A percentile compares a stretch with the other conserved stretches of the same genome.
These are phyloP conservation scores for Paralvinella palmiformis DNA, from an alignment of 1,140 invertebrate genomes.

Conservation along the genomic window DNA sequence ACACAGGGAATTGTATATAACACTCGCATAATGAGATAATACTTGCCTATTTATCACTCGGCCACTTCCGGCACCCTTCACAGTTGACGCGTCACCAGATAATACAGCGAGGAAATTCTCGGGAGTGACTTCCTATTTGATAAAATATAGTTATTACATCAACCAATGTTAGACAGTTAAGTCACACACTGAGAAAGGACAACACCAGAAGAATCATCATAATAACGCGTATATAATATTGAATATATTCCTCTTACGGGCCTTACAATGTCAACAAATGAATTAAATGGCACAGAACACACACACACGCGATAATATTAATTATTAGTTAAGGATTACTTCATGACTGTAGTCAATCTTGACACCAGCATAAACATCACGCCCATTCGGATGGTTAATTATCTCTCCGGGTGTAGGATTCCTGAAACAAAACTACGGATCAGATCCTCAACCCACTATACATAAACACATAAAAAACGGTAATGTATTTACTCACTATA, in stretches of 20 bases:
- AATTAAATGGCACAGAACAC: not conserved
- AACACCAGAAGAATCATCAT: not conserved
- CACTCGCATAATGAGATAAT: not conserved
- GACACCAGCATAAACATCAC: slow-evolving; percentile 17
- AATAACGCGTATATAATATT: not conserved
- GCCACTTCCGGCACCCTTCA: slow-evolving; percentile 14
- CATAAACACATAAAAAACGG: too few relatives aligned
- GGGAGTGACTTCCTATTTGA: slow-evolving; percentile 13
- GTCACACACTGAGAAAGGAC: not conserved
- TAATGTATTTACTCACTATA: too few relatives aligned
- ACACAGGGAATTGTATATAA: not conserved
- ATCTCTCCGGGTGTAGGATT: slow-evolving; percentile 59
- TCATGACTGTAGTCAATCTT: slow-evolving; percentile 17
- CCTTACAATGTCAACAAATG: not conserved
- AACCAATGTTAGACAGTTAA: not conserved
- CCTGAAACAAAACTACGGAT: slow-evolving; percentile 39
- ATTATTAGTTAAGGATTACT: slow-evolving; percentile 10
- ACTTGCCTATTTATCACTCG: slow-evolving; percentile 17
- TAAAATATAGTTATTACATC: not conserved
- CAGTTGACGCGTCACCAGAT: not conserved
- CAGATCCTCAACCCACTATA: too few relatives aligned
- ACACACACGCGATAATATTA: not conserved
- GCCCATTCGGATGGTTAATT: slow-evolving; percentile 58
- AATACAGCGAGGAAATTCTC: slow-evolving; percentile 16
- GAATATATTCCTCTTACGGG: not conserved